Conservation (phyloP, 2,888 invertebrate species). For the Timema cristinae region DNA sequence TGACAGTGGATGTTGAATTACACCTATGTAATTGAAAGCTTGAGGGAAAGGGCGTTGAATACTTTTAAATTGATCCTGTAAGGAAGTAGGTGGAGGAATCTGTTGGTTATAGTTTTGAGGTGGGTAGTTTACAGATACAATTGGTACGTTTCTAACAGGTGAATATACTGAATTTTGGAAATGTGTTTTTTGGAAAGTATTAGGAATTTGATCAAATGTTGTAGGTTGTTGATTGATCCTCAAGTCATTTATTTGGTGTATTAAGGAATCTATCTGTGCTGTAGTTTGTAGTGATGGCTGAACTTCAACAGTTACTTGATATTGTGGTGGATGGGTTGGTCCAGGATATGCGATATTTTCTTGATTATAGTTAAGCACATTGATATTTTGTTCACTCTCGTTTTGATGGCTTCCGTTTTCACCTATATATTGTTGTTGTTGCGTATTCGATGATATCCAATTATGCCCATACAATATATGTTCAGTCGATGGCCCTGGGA, state of each 20-base stretch:
- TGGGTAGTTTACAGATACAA: background rate
- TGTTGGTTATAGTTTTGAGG: constrained; percentile 12
- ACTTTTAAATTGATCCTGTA: constrained; percentile 15
- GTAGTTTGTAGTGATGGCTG: constrained; percentile 33
- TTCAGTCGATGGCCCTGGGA: too few relatives aligned
- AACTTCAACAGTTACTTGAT: constrained; percentile 26
- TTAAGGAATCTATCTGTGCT: constrained; percentile 27
- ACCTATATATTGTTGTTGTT: too few relatives aligned
- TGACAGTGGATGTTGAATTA: background rate
- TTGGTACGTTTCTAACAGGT: constrained; percentile 20
- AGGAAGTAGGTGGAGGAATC: constrained; percentile 17
- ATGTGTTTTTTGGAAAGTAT: constrained; percentile 6
- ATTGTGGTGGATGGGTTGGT: constrained; percentile 1
- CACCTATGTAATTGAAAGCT: constrained; percentile 12
- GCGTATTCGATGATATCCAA: too few relatives aligned
- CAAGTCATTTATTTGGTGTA: constrained; percentile 28
- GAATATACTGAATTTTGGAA: constrained; percentile 20
- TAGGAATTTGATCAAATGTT: background rate
- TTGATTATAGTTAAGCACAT: background rate
- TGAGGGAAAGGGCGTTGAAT: constrained; percentile 20
- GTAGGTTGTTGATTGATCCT: background rate
- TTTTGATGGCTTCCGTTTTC: too few relatives aligned
- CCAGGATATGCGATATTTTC: background rate
- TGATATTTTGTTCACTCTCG: too few relatives aligned
- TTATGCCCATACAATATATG: too few relatives aligned